Base-by-base conservation (phyloP, 2,888 invertebrate species). In the Leptarthrus brevirostris region DNA sequence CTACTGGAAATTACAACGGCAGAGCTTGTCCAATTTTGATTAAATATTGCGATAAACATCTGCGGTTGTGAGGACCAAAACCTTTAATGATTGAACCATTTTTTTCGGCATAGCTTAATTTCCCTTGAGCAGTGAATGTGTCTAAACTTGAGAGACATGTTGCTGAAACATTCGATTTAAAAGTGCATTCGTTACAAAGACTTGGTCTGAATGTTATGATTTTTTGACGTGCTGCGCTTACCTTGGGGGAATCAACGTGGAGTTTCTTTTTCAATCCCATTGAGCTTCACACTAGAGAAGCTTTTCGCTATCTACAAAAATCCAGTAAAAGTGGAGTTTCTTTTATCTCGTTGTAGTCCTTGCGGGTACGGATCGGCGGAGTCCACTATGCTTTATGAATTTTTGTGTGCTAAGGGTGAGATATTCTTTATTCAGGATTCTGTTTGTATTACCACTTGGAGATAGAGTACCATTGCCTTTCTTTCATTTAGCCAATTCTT, bases 321-420 rank as follows among this genome's bases (percentile, higher is more conserved):
- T 6, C n/a, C 30, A 8, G 30, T 30, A 30, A 30, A 6, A 30
- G 30, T 30, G 5, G 8, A 40, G 6, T 40, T 40, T 12, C 40
- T n/a, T 12, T 40, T 40, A 3, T 12, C 40, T 12, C 12, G 6
- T 0, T 40, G 16, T 20, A 18, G 3, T 58, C 20, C 36, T 58
- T 18, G 58, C 3, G 10, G n/a, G 5, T 56, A 14, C 44, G 12
- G 44, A 3, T 24, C 26, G 4, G 30, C 34, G 30, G 56, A 30
- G 30, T 3, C 16, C 16, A 20, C 61, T 16, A 22, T 61, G 14
- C 49, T 20, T 69, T 49, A 69, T 69, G 69, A 69, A 69, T 69
- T 69, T 69, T 69, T 69, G 69, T 69, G 69, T 69, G 69, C 69
- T 52, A 52, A 69, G 40, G 6, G 69, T 69, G 52, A 69, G 69